A percentile compares a stretch with the other conserved stretches of the same genome.
Evolutionary conservation across 2,797 vertebrate species (phyloP).

Genomic region (Glyptemys insculpta): DNA sequence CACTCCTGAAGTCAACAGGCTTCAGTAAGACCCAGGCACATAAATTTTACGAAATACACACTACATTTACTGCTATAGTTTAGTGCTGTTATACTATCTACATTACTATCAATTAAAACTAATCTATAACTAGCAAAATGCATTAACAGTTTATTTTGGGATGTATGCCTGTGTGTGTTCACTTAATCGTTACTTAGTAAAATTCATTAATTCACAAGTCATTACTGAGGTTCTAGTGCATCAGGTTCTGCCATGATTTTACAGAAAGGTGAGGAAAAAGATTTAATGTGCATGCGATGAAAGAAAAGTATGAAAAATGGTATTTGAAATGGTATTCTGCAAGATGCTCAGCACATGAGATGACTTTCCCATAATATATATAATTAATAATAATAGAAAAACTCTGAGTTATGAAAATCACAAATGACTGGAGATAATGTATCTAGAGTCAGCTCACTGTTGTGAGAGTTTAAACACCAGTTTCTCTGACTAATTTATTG

Average conservation of each 20-base stretch:
- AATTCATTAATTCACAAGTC: neutral
- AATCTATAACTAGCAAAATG: neutral
- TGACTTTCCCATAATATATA: neutral
- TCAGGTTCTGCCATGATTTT: neutral
- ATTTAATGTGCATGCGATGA: neutral
- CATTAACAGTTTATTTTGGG: neutral
- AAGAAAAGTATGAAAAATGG: neutral
- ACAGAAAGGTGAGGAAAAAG: neutral
- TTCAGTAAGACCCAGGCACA: neutral
- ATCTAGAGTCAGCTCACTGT: neutral
- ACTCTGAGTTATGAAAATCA: neutral
- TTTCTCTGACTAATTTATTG: neutral
- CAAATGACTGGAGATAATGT: fast-evolving
- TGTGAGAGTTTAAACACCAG: neutral
- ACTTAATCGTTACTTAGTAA: neutral
- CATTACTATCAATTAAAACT: too few relatives aligned
- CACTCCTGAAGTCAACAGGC: neutral
- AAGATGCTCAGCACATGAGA: neutral
- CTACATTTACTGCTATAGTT: neutral
- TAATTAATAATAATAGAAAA: neutral
- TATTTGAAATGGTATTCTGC: fast-evolving
- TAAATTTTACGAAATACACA: neutral
- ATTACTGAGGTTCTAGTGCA: neutral
- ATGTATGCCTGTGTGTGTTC: neutral
- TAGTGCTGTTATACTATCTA: neutral